A percentile compares a stretch with the other conserved stretches of the same genome.
These are phyloP conservation scores for Dendrocincla tyrannina DNA, from an alignment of 2,797 vertebrate genomes.

Conservation along the genomic window DNA sequence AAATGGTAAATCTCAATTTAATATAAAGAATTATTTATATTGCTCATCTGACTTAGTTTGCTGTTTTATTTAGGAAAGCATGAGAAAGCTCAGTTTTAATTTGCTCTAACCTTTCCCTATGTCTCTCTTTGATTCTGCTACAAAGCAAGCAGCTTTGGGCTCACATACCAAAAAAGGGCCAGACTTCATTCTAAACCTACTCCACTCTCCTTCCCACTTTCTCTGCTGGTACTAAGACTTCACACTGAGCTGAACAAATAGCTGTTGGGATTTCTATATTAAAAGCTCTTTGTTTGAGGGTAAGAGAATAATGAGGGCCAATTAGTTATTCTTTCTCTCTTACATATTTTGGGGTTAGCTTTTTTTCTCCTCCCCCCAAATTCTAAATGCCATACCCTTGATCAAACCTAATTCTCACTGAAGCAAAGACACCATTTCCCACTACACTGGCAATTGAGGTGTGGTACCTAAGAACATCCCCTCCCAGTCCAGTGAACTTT, in stretches of 20 bases:
- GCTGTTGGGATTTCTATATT: conserved; percentile 27
- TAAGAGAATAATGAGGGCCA: conserved; percentile 18
- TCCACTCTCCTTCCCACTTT: background rate
- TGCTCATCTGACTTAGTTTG: conserved; percentile 66
- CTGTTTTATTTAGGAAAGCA: conserved; percentile 71
- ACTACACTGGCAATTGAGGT: background rate
- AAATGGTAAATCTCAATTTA: conserved; percentile 65
- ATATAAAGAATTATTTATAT: conserved; percentile 66
- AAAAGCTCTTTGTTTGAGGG: background rate
- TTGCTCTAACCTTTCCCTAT: conserved; percentile 48
- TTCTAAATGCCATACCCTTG: background rate
- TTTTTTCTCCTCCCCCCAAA: background rate
- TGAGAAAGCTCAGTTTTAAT: conserved; percentile 66
- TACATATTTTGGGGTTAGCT: background rate
- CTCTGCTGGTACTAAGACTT: conserved; percentile 33
- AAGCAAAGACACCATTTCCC: background rate
- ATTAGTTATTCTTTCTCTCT: conserved; percentile 5
- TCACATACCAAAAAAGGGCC: conserved; percentile 5
- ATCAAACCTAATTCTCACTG: background rate
- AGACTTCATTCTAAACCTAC: conserved; percentile 25
- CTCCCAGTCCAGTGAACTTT: background rate
- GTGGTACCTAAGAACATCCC: background rate
- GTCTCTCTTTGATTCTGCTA: conserved; percentile 9
- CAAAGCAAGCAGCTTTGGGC: conserved; percentile 18
- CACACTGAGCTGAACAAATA: conserved; percentile 46